Percentiles rank a stretch among this genome's conserved stretches.
Conservation (phyloP, 2,888 invertebrate species). For the Ecdyonurus torrentis region DNA sequence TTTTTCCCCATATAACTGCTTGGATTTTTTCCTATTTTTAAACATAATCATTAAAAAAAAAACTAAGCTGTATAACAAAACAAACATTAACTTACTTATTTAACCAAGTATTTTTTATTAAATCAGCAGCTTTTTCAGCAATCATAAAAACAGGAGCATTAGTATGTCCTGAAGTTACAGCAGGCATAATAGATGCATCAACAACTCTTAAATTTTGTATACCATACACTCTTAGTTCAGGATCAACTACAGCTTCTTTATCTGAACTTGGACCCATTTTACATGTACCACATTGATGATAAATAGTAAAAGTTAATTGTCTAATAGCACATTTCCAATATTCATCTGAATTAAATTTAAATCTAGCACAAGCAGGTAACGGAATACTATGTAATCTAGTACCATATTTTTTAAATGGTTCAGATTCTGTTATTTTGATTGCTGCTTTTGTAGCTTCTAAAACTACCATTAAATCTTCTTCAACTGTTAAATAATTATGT, state of each 20-base stretch:
- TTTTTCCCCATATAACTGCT: no score
- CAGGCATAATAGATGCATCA: slow-evolving; percentile 18
- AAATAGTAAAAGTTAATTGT: slow-evolving; percentile 8
- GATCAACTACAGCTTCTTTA: slow-evolving; percentile 16
- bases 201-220: slow-evolving; percentile 14
- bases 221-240: slow-evolving; percentile 15
- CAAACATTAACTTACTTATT: not conserved
- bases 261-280: slow-evolving; percentile 19
- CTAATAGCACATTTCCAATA: slow-evolving; percentile 13
- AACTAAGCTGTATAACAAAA: no score
- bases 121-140: slow-evolving; percentile 24
- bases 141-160: slow-evolving; percentile 21
- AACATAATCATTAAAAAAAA: not conserved
- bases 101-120: slow-evolving; percentile 18
- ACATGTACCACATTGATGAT: slow-evolving; percentile 17
- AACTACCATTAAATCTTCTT: slow-evolving; percentile 21
- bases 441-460: slow-evolving; percentile 15
- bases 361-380: slow-evolving; percentile 18
- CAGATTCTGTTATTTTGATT: slow-evolving; percentile 14
- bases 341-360: slow-evolving; percentile 12
- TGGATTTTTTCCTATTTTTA: no score
- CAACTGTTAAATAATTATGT: slow-evolving; percentile 61
- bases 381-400: slow-evolving; percentile 14
- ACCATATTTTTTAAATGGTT: slow-evolving; percentile 14
- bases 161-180: slow-evolving; percentile 14